Conservation (phyloP, 2,113 vertebrate genomes). For the Paramisgurnus dabryanus region DNA sequence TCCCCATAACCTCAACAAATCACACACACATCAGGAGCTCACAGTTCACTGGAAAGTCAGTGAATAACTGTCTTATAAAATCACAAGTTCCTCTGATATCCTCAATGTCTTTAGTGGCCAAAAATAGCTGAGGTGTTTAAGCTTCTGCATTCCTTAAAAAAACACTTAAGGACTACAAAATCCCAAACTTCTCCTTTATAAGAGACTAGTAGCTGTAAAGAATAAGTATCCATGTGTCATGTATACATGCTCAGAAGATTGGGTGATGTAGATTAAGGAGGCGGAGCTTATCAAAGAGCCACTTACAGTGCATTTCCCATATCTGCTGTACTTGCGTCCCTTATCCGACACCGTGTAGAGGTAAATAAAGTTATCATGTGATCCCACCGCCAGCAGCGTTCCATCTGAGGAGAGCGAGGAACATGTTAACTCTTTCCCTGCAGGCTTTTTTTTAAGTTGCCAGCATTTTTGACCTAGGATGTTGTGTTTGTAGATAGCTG, state of each 20-base stretch:
- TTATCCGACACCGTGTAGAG: slow-evolving; percentile 92
- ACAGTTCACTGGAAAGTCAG: neutral
- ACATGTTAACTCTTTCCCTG: neutral
- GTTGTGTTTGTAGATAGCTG: no score
- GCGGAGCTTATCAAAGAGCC: neutral
- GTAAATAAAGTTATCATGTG: slow-evolving; percentile 99
- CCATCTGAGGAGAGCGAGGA: slow-evolving; percentile 80
- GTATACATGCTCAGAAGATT: no score
- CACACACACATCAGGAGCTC: neutral
- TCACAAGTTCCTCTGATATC: no score
- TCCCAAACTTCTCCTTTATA: no score
- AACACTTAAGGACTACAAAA: no score
- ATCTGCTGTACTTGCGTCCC: slow-evolving; percentile 94
- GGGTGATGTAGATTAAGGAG: no score
- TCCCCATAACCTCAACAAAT: neutral
- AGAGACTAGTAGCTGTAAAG: no score
- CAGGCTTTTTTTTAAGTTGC: no score
- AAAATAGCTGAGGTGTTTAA: neutral
- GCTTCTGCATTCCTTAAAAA: no score
- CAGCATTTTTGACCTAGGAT: no score
- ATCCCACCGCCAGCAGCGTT: slow-evolving; percentile 90
- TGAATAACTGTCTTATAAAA: no score
- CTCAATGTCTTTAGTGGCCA: neutral
- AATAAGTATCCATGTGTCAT: no score
- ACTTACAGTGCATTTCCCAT: slow-evolving; percentile 94